phyloP scores from a whole-genome alignment of 2,888 invertebrate genomes.

The Drosophila monieri region DNA sequence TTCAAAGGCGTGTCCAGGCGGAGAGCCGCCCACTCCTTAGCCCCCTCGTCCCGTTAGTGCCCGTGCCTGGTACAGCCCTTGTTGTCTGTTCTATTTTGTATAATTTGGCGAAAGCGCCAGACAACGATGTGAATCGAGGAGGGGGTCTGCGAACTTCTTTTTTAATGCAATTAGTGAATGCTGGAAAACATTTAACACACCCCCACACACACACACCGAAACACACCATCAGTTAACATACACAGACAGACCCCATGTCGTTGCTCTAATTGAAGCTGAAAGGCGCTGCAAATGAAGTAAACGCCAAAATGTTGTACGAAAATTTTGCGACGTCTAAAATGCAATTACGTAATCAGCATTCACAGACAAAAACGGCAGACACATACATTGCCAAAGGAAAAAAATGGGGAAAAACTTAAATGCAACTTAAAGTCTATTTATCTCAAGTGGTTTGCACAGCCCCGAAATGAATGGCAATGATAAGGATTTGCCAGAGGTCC shows the following conservation, averaged over 20 bases:
- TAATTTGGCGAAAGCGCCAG: conserved; percentile 66
- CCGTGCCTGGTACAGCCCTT: conserved; percentile 18
- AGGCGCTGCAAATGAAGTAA: conserved; percentile 74
- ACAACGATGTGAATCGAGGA: conserved; percentile 34
- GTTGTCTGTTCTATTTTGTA: conserved; percentile 61
- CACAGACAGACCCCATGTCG: conserved; percentile 18
- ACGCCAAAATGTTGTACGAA: conserved; percentile 73
- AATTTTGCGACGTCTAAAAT: conserved; percentile 65
- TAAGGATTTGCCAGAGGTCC: conserved; percentile 16
- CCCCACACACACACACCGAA: conserved; percentile 22
- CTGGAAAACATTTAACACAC: conserved; percentile 68
- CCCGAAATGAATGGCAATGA: conserved; percentile 23
- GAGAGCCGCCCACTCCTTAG: conserved; percentile 14
- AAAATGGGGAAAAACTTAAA: conserved; percentile 17
- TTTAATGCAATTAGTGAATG: conserved; percentile 72
- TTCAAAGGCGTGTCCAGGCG: conserved; percentile 30
- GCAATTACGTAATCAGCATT: conserved; percentile 78
- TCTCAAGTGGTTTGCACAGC: conserved; percentile 69
- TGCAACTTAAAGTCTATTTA: conserved; percentile 67
- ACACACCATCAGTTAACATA: conserved; percentile 2
- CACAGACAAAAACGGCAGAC: conserved; percentile 26
- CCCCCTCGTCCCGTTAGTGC: conserved; percentile 13
- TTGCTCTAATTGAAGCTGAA: conserved; percentile 71
- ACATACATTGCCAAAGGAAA: neutral
- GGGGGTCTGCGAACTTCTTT: conserved; percentile 44